These are phyloP conservation scores for Gallinago stenura DNA, from an alignment of 2,797 vertebrate species.

Conservation along the genomic window DNA sequence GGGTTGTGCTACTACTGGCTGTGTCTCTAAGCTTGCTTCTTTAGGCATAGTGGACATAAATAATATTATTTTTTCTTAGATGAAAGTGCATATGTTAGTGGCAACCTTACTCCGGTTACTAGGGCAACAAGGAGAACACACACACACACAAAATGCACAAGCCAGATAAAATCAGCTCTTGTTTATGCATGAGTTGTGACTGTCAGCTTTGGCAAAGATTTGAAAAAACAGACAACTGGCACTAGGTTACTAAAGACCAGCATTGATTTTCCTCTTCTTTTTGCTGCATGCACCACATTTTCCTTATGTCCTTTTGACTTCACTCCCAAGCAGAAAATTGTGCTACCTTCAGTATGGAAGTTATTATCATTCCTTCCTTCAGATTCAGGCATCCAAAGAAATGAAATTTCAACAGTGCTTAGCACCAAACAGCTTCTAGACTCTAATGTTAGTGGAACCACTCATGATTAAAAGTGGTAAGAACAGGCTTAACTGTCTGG, in stretches of 20 bases:
- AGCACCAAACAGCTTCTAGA: background rate
- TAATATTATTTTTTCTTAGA: background rate
- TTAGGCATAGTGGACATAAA: background rate
- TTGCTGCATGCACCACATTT: background rate
- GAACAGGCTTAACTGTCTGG: background rate
- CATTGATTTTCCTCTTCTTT: background rate
- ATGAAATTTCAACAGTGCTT: conserved; percentile 21
- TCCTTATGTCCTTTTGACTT: background rate
- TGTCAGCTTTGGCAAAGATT: background rate
- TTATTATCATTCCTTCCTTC: background rate
- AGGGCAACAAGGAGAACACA: background rate
- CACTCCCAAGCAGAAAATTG: conserved; percentile 19
- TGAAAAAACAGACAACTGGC: background rate
- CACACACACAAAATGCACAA: background rate
- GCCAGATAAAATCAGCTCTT: conserved; percentile 16
- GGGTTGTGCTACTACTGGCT: background rate
- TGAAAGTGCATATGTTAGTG: background rate
- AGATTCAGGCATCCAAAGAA: conserved; percentile 23
- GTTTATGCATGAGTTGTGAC: conserved; percentile 1
- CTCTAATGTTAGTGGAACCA: background rate
- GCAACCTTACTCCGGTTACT: conserved; percentile 7
- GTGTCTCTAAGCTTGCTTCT: background rate
- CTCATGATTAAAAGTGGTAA: background rate
- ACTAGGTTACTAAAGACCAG: background rate
- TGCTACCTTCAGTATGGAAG: background rate